Conservation (phyloP, 2,888 invertebrate genomes). For the Arctia plantaginis region DNA sequence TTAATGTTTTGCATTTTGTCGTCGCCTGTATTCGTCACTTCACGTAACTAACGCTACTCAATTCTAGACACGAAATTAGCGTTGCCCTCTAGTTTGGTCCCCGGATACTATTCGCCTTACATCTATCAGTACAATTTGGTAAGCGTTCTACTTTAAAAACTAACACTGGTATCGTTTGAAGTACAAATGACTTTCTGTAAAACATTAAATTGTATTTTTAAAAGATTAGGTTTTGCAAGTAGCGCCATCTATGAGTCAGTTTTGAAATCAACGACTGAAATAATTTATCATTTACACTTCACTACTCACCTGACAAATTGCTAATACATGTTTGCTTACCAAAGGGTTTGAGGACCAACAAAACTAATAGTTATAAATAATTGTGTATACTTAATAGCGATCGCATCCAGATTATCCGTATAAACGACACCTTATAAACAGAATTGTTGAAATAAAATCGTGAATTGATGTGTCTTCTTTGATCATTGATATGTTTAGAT, state of each 20-base stretch:
- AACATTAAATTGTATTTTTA: not conserved
- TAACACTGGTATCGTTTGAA: conserved; percentile 33
- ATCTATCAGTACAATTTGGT: conserved; percentile 62
- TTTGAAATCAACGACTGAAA: not conserved
- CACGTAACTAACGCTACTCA: conserved; percentile 6
- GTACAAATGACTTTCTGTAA: conserved; percentile 26
- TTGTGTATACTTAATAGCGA: conserved; percentile 22
- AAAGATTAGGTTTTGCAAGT: not conserved
- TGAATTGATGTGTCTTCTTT: not conserved
- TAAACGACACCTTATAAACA: not conserved
- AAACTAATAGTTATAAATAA: conserved; percentile 39
- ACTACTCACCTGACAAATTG: conserved; percentile 37
- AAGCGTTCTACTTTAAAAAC: conserved; percentile 39
- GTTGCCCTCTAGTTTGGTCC: conserved; percentile 69
- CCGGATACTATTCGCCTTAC: conserved; percentile 55
- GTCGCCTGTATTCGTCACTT: too few species aligned
- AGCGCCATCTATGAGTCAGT: not conserved
- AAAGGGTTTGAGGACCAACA: conserved; percentile 52
- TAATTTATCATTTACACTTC: conserved; percentile 32
- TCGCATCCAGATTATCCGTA: not conserved
- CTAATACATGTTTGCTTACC: conserved; percentile 42
- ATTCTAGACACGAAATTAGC: conserved; percentile 37
- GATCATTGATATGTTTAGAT: too few species aligned
- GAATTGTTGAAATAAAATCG: not conserved
- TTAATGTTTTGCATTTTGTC: not conserved